These are phyloP conservation scores for Torymus texanus DNA, from an alignment of 2,888 invertebrate species.

Conservation along the genomic window DNA sequence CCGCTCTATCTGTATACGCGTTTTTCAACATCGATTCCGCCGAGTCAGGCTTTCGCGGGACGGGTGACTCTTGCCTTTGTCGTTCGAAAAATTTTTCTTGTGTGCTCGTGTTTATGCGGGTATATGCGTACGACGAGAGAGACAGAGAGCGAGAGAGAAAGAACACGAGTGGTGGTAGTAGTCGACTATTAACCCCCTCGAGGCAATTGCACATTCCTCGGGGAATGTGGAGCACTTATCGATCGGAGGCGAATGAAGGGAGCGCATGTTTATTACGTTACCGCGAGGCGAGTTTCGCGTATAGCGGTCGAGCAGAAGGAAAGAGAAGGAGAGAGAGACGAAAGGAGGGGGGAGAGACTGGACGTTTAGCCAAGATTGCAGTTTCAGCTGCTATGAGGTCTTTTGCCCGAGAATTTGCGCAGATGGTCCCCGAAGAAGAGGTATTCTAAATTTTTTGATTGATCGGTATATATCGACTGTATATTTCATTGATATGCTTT, in stretches of 20 bases:
- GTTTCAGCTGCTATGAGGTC: conserved; percentile 20
- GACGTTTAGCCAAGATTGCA: conserved; percentile 47
- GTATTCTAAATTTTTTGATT: background rate
- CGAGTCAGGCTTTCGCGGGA: conserved; percentile 59
- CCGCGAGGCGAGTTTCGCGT: conserved; percentile 34
- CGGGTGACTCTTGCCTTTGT: background rate
- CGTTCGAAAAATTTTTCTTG: background rate
- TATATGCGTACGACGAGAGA: background rate
- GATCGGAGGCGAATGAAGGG: conserved; percentile 55
- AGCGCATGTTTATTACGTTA: conserved; percentile 59
- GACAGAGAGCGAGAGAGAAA: too few relatives aligned
- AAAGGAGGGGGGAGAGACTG: background rate
- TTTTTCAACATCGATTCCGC: conserved; percentile 44
- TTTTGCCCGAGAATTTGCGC: conserved; percentile 22
- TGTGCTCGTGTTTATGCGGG: background rate
- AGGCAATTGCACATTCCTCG: conserved; percentile 54
- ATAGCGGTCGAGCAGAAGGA: conserved; percentile 19
- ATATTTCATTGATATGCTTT: too few relatives aligned
- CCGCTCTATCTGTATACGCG: conserved; percentile 3
- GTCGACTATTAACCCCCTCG: conserved; percentile 53
- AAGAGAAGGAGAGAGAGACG: conserved; percentile 19
- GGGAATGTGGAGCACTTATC: conserved; percentile 58
- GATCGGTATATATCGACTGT: too few relatives aligned
- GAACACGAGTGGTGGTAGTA: too few relatives aligned
- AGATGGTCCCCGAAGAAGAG: conserved; percentile 46